Base-by-base conservation (phyloP, 2,888 invertebrate genomes). In the Apocheima hispidaria region DNA sequence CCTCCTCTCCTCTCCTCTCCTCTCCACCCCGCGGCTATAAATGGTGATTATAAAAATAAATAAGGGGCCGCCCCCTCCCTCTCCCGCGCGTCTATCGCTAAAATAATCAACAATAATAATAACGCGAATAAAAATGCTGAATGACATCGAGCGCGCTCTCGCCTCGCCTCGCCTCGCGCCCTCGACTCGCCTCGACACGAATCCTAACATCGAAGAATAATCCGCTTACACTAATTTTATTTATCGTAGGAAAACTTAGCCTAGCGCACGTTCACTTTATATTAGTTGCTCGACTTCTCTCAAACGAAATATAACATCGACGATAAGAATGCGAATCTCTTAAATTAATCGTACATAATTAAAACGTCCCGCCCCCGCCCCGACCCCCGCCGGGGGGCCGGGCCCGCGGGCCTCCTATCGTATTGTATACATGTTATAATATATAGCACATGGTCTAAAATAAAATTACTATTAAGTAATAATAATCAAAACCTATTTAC, bases 371-470 rank as follows among this genome's bases (percentile, higher is more conserved):
- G 75, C 77, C 77, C 40, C 30, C 52, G 23, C 5, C 23, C 23
- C 26, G 6, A n/a, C n/a, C n/a, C n/a, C n/a, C n/a, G n/a, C n/a
- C n/a, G n/a, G n/a, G n/a, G n/a, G n/a, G 65, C 59, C 46, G 46
- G 38, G 56, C 36, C 50, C 75, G 79, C 71, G 72, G 73, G 67
- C 63, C 74, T 46, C 60, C 26, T 60, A 51, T 44, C 43, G 46
- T 48, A 62, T 41, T 64, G 65, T 66, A 68, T 69, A 72, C 69
- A 68, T 70, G 67, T 66, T 64, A 80, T 81, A 82, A 82, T 89
- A 89, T 88, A 88, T 90, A 91, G 91, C 91, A 91, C 91, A 86
- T 80, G 86, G 82, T 88, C 89, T 90, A 91, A 86, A 87, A 88
- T 88, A 89, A 88, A 83, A 88, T 89, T 88, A 91, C 86, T 84